Base-by-base conservation (phyloP, 2,113 vertebrate genomes). In the Pyxicephalus adspersus region DNA sequence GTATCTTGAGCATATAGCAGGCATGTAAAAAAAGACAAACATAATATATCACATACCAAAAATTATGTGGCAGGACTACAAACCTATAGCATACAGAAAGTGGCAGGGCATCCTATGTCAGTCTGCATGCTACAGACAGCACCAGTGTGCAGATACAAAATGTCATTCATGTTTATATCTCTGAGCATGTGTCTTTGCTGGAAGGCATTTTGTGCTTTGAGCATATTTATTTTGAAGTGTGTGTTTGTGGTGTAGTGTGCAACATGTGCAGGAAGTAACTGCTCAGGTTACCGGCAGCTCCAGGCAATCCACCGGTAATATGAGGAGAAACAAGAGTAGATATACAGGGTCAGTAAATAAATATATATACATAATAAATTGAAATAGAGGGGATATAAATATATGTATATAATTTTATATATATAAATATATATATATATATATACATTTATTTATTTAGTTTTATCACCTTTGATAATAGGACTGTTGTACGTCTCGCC, bases 241-340 rank as follows among this genome's bases (percentile, higher is more conserved):
- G 58, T 65, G 75, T 77, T 64, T 65, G 61, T 77, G 38, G 64
- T 68, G 54, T 20, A 70, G 65, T 61, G 52, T 60, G 65, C 57
- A 63, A 61, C 67, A 63, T 72, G 63, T 67, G 57, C 78, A 80
- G 78, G 78, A 80, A 80, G 68, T 72, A 52, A 80, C 78, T 80
- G 25, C 78, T 80, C 78, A 54, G 9, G 45, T 80, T 80, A 80
- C 78, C 57, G 50, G 66, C 67, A 71, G 84, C 87, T 85, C 89
- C 83, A 51, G 71, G 85, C 34, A 72, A 87, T 87, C 88, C 84
- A 87, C 91, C 91, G 90, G 92, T 92, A 93, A 92, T 90, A 92
- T 91, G 78, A 80, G 66, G 54, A 80, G 78, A 13, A 45, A 29
- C 78, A 71, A 57, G 23, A 38, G 76, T 51, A 31, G 54, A 58